A percentile compares a stretch with the other conserved stretches of the same genome.
Evolutionary conservation across 2,113 vertebrate species (phyloP).

Genomic region (Brachyhypopomus occidentalis): DNA sequence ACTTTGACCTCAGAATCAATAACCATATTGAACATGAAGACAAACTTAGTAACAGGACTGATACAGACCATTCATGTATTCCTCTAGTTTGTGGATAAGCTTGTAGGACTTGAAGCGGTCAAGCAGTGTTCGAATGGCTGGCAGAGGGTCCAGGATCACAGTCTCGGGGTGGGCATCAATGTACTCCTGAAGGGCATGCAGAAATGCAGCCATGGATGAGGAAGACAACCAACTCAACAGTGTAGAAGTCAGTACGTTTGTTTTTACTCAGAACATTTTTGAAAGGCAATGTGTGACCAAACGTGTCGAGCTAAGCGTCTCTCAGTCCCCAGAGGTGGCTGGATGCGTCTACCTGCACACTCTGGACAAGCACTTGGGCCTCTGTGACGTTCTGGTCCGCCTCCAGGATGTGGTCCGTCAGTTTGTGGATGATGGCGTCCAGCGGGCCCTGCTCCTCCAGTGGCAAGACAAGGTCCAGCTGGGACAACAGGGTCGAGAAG

Average conservation of each 20-base stretch:
- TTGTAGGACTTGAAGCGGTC: slow-evolving; percentile 87
- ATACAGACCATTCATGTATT: slow-evolving; percentile 81
- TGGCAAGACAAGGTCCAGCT: slow-evolving; percentile 92
- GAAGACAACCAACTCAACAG: background rate
- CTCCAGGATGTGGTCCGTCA: slow-evolving; percentile 96
- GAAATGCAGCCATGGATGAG: background rate
- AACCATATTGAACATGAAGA: no score
- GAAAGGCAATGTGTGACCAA: no score
- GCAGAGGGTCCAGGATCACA: slow-evolving; percentile 85
- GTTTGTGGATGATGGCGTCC: slow-evolving; percentile 98
- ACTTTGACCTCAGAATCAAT: no score
- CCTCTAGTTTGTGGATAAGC: slow-evolving; percentile 83
- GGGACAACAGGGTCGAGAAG: slow-evolving; percentile 52
- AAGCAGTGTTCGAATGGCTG: slow-evolving; percentile 82
- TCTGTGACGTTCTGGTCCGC: slow-evolving; percentile 96
- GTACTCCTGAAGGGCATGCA: slow-evolving; percentile 75
- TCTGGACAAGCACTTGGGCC: slow-evolving; percentile 87
- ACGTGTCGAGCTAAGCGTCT: no score
- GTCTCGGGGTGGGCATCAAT: slow-evolving; percentile 86
- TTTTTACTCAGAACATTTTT: no score
- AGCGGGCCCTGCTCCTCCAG: slow-evolving; percentile 96
- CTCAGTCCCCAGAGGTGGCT: background rate
- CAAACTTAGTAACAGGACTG: background rate
- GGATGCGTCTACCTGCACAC: slow-evolving; percentile 84
- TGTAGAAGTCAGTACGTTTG: background rate